A percentile compares a stretch with the other conserved stretches of the same genome.
Evolutionary conservation across 1,140 invertebrate species (phyloP).

Genomic region (Drosophila melanica): DNA sequence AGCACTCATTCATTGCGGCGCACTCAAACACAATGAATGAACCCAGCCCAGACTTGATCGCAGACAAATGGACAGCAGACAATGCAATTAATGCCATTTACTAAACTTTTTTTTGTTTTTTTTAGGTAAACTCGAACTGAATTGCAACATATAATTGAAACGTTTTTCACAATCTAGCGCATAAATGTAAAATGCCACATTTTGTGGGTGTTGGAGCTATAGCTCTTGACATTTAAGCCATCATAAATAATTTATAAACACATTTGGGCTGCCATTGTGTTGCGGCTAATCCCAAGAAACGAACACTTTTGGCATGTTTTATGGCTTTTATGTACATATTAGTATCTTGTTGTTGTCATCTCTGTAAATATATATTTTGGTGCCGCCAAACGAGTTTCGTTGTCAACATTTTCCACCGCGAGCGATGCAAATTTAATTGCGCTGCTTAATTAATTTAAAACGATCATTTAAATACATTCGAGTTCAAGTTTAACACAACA

Average conservation of each 20-base stretch:
- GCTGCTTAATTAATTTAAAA: slow-evolving; percentile 41
- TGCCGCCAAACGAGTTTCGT: slow-evolving; percentile 33
- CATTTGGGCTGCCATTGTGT: slow-evolving; percentile 62
- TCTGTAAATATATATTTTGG: slow-evolving; percentile 18
- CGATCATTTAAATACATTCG: slow-evolving; percentile 31
- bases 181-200: slow-evolving; percentile 49
- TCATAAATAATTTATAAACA: slow-evolving; percentile 70
- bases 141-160: slow-evolving; percentile 38
- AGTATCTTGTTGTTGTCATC: slow-evolving; percentile 11
- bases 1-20: no score
- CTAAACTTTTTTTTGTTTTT: slow-evolving; percentile 14
- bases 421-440: slow-evolving; percentile 51
- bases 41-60: slow-evolving; percentile 1
- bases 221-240: slow-evolving; percentile 62
- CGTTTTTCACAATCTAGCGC: slow-evolving; percentile 28
- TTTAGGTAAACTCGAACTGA: slow-evolving; percentile 5
- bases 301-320: slow-evolving; percentile 48
- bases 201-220: slow-evolving; percentile 58
- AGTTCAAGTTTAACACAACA: slow-evolving; percentile 19
- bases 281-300: slow-evolving; percentile 31
- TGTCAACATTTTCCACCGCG: neutral
- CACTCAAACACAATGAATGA: slow-evolving; percentile 19
- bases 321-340: slow-evolving; percentile 46
- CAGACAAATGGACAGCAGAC: slow-evolving; percentile 25
- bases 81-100: slow-evolving; percentile 52